Percentiles rank a stretch among this genome's conserved stretches.
Conservation (phyloP, 2,797 vertebrate species). For the Pyrocephalus nanus region DNA sequence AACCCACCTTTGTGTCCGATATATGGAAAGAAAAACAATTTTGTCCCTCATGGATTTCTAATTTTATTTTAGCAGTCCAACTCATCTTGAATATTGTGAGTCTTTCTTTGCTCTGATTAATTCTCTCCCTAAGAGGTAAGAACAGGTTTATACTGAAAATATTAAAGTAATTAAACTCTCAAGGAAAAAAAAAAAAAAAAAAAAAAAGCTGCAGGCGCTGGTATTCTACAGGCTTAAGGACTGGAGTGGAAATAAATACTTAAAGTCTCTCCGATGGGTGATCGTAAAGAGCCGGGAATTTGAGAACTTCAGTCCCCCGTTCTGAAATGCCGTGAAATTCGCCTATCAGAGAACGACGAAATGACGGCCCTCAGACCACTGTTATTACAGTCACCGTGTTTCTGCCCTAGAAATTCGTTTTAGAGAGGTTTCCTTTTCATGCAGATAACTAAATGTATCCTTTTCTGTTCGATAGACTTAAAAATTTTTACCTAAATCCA, state of each 20-base stretch:
- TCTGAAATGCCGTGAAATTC: neutral
- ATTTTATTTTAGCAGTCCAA: neutral
- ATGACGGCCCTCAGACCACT: neutral
- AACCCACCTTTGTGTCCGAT: fast-evolving
- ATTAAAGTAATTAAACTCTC: neutral
- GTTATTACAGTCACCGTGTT: neutral
- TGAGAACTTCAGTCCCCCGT: neutral
- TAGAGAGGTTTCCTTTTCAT: neutral
- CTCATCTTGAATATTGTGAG: neutral
- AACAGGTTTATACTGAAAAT: neutral
- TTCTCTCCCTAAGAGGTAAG: neutral
- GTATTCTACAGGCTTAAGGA: neutral
- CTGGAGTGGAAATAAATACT: neutral
- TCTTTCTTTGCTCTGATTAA: neutral
- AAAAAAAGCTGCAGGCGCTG: neutral
- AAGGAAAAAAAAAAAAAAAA: too few relatives aligned
- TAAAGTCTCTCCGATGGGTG: neutral
- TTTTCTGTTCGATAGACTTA: neutral
- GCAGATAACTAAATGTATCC: neutral
- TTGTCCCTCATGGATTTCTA: neutral
- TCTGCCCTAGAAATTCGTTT: neutral
- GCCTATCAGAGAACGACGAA: neutral
- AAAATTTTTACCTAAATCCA: neutral
- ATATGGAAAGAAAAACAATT: neutral
- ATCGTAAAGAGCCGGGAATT: neutral